These are phyloP conservation scores for Pilophorus perplexus DNA, from an alignment of 2,888 invertebrate genomes.

Conservation along the genomic window DNA sequence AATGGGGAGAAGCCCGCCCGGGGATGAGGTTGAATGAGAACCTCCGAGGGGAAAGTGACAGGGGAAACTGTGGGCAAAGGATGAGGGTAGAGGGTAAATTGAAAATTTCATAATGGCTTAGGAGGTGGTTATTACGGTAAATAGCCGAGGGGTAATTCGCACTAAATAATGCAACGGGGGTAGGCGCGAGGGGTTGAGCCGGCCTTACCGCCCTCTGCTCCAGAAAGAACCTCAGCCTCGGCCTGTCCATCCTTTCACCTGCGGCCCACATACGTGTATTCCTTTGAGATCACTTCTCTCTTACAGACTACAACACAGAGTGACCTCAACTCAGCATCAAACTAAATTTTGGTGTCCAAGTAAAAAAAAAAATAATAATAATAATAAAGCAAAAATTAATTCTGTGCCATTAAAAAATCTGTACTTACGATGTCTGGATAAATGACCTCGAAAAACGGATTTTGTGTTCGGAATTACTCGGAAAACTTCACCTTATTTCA, in stretches of 20 bases:
- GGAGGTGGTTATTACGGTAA: conserved; percentile 38
- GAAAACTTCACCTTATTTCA: too few species aligned
- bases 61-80: background rate
- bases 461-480: too few species aligned
- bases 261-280: background rate
- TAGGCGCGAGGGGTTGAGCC: background rate
- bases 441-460: too few species aligned
- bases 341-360: too few species aligned
- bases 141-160: conserved; percentile 36
- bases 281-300: too few species aligned
- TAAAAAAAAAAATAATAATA: too few species aligned
- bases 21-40: conserved; percentile 4
- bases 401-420: too few species aligned
- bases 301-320: too few species aligned
- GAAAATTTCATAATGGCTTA: conserved; percentile 38
- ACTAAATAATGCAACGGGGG: conserved; percentile 34
- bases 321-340: too few species aligned
- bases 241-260: conserved; percentile 8
- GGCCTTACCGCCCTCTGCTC: background rate
- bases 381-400: too few species aligned
- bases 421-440: too few species aligned
- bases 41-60: background rate
- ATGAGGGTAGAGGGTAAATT: conserved; percentile 25
- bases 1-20: conserved; percentile 14
- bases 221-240: conserved; percentile 3